phyloP scores from a whole-genome alignment of 2,113 vertebrate genomes.

The Gasterosteus aculeatus region DNA sequence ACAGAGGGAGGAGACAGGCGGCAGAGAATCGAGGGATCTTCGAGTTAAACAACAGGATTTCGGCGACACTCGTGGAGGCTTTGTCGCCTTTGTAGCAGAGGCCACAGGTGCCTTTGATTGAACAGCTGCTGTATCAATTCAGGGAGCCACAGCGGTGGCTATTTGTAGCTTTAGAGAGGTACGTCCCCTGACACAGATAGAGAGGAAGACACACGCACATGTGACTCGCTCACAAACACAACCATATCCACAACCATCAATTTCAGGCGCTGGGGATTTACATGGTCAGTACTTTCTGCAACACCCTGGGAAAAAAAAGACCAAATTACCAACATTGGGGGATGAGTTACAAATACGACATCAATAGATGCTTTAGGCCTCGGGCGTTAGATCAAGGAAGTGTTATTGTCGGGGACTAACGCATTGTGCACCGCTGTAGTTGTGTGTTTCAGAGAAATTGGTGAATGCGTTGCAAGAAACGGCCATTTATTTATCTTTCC shows the following conservation, averaged over 20 bases:
- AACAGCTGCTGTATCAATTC: conserved; percentile 69
- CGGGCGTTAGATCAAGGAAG: conserved; percentile 2
- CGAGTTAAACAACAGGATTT: conserved; percentile 48
- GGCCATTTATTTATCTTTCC: neutral
- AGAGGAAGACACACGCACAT: conserved; percentile 28
- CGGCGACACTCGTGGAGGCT: conserved; percentile 37
- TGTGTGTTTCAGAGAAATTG: conserved; percentile 2
- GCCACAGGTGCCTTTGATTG: conserved; percentile 54
- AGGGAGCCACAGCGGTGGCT: conserved; percentile 39
- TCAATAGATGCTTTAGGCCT: conserved; percentile 8
- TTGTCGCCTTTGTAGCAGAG: conserved; percentile 18
- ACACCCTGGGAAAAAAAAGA: conserved; percentile 24
- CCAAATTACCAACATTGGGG: conserved; percentile 4
- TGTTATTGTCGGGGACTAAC: neutral
- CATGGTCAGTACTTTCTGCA: conserved; percentile 20
- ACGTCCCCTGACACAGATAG: conserved; percentile 52
- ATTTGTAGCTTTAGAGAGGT: conserved; percentile 59
- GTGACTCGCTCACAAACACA: conserved; percentile 7
- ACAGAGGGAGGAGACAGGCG: conserved; percentile 29
- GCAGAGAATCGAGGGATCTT: conserved; percentile 28
- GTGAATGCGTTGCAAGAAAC: neutral
- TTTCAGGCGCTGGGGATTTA: conserved; percentile 58
- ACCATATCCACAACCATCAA: conserved; percentile 37
- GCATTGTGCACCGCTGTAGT: neutral
- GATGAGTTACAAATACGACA: conserved; percentile 23